Conservation (phyloP, 2,113 vertebrate species). For the Calypte anna region DNA sequence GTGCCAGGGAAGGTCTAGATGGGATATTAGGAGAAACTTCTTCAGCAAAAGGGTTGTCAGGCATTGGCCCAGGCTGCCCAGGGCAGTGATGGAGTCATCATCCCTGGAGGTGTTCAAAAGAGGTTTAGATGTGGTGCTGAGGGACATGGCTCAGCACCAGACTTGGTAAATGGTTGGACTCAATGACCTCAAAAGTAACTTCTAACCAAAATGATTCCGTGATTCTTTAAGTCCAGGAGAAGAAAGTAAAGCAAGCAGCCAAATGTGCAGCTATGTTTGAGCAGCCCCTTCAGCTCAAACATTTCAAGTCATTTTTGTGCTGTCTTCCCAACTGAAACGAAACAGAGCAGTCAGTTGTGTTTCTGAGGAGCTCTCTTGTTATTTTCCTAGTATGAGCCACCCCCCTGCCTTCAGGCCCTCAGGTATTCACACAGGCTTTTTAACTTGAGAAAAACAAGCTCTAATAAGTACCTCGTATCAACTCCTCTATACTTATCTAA, state of each 20-base stretch:
- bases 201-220: too few relatives aligned
- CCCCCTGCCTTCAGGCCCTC: neutral
- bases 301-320: neutral
- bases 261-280: neutral
- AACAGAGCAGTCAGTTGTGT: neutral
- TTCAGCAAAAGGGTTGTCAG: too few relatives aligned
- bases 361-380: neutral
- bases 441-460: neutral
- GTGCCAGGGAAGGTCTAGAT: too few relatives aligned
- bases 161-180: too few relatives aligned
- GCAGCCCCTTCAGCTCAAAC: neutral
- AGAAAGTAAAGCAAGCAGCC: neutral
- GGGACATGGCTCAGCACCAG: too few relatives aligned
- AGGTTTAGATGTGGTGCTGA: too few relatives aligned
- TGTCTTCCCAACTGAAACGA: neutral
- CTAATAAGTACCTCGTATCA: neutral
- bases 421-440: neutral
- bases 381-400: neutral
- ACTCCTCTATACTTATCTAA: neutral
- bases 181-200: too few relatives aligned
- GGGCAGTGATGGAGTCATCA: too few relatives aligned
- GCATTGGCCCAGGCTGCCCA: too few relatives aligned
- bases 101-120: too few relatives aligned
- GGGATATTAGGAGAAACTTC: too few relatives aligned
- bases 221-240: neutral